phyloP scores from a whole-genome alignment of 2,113 vertebrate genomes.

The Oncorhynchus masou region DNA sequence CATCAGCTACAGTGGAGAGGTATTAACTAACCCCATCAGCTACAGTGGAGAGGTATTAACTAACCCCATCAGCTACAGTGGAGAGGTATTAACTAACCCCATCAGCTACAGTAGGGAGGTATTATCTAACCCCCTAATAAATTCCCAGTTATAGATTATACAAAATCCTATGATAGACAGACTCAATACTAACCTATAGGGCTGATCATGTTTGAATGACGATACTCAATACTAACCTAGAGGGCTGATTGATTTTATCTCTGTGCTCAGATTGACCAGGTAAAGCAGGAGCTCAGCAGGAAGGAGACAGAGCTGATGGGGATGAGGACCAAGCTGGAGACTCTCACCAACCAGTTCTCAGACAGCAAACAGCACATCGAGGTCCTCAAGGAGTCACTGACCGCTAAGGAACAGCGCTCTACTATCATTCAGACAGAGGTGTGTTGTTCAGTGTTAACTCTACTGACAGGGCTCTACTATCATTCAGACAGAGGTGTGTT shows the following conservation, averaged over 20 bases:
- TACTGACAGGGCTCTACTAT: conserved; percentile 70
- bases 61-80: no score
- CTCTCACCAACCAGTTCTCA: conserved; percentile 93
- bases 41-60: no score
- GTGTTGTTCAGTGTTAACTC: conserved; percentile 3
- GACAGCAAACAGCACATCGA: conserved; percentile 97
- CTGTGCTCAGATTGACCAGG: conserved; percentile 86
- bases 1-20: no score
- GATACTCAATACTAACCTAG: no score
- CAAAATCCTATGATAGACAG: background rate
- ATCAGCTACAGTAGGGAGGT: no score
- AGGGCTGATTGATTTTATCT: background rate
- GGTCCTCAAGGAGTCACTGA: conserved; percentile 96
- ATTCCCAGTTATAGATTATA: background rate
- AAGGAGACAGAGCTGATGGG: conserved; percentile 92
- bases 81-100: no score
- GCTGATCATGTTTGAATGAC: no score
- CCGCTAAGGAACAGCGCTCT: conserved; percentile 94
- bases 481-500: conserved; percentile 82
- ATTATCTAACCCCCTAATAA: no score
- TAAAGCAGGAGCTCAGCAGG: conserved; percentile 92
- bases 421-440: conserved; percentile 97
- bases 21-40: no score
- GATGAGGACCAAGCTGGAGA: conserved; percentile 94
- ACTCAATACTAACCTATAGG: no score